phyloP scores from a whole-genome alignment of 2,797 vertebrate species.

The Chaunax sp. region DNA sequence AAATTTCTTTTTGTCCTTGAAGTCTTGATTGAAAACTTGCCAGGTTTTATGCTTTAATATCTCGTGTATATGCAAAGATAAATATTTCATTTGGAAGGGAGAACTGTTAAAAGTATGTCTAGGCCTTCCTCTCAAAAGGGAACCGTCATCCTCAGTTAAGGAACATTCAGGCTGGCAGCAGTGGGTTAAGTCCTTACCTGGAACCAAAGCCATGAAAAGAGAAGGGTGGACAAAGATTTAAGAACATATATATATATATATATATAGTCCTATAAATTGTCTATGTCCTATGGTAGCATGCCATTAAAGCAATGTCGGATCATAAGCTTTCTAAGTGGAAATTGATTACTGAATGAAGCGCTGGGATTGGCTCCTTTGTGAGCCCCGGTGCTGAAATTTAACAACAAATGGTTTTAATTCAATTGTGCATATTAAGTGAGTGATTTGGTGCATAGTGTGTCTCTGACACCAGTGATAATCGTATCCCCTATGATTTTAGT shows the following conservation, averaged over 20 bases:
- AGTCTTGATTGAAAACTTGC: slow-evolving; percentile 53
- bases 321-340: slow-evolving; percentile 1
- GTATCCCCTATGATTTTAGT: slow-evolving; percentile 28
- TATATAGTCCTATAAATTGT: no score
- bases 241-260: no score
- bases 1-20: slow-evolving; percentile 38
- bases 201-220: background rate
- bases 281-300: background rate
- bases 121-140: background rate
- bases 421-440: slow-evolving; percentile 54
- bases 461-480: slow-evolving; percentile 29
- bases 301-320: slow-evolving; percentile 8
- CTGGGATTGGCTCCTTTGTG: background rate
- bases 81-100: slow-evolving; percentile 68
- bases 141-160: slow-evolving; percentile 31
- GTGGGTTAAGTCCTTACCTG: background rate
- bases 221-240: background rate
- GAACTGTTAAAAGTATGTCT: slow-evolving; percentile 23
- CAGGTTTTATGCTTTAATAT: slow-evolving; percentile 62
- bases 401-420: slow-evolving; percentile 36
- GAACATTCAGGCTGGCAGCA: background rate
- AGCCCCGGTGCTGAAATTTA: slow-evolving; percentile 4
- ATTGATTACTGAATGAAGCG: slow-evolving; percentile 12
- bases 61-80: slow-evolving; percentile 70
- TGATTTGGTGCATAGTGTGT: slow-evolving; percentile 27